Conservation (phyloP, 2,113 vertebrate genomes). For the Phaetusa simplex region DNA sequence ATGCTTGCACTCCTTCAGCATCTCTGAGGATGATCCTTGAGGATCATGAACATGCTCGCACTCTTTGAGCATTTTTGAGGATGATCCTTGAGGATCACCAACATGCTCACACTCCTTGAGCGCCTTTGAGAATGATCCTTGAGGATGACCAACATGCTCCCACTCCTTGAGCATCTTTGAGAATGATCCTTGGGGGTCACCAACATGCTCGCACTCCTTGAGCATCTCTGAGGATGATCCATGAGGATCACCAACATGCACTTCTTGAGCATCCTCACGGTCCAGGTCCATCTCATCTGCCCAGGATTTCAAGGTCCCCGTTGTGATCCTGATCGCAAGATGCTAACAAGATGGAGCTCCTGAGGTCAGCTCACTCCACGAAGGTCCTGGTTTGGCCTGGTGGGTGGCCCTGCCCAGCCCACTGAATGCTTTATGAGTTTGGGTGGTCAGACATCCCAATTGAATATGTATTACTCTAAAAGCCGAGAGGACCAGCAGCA, state of each 20-base stretch:
- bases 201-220: too few species aligned
- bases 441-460: accelerated
- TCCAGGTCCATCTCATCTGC: accelerated
- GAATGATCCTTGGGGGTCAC: too few species aligned
- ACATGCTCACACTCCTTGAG: background rate
- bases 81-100: background rate
- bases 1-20: background rate
- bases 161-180: background rate
- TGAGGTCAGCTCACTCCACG: background rate
- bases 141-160: accelerated
- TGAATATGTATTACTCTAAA: background rate
- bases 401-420: background rate
- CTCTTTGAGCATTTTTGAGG: too few species aligned
- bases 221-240: too few species aligned
- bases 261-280: background rate
- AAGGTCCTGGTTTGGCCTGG: background rate
- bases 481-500: background rate
- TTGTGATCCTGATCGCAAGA: background rate
- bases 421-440: background rate
- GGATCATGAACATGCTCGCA: too few species aligned
- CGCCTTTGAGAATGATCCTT: background rate
- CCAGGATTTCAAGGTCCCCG: accelerated
- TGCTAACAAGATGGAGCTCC: background rate
- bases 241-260: background rate
- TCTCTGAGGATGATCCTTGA: background rate